Evolutionary conservation across 2,113 vertebrate genomes (phyloP), one percentile per base, ranked within the genome.

Genomic region (Silurus asotus): DNA sequence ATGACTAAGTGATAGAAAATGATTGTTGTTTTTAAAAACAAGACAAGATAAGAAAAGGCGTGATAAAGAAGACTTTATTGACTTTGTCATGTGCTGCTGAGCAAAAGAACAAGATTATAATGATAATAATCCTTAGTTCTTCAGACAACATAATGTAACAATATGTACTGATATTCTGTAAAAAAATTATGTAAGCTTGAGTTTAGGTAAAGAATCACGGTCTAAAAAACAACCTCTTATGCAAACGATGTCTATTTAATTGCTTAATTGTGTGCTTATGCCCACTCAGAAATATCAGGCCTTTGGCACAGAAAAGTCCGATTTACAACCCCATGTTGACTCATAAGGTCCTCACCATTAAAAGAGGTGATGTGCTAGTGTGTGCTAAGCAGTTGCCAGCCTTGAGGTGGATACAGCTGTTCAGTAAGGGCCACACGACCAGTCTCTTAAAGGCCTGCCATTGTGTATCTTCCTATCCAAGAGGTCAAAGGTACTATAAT

Each of bases 371-470:
- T 53, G 58, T 72, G 23, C 56, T 59, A 61, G 83, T 75, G 82
- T 82, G 55, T 85, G 88, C 61, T 72, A 70, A 70, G 81, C 90
- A 91, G 89, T 70, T 91, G 90, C 87, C 82, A 74, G 53, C 61
- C 70, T 55, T 85, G 84, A 88, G 89, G 87, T 88, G 89, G 88
- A 88, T 88, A 89, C 90, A 91, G 90, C 89, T 91, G 90, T 90
- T 91, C 64, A 65, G 48, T 67, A 79, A 56, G 77, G 64, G 87
- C 87, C 84, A 83, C 65, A 58, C 61, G 84, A 77, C 83, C 82
- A 78, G 87, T 84, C 84, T 59, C 82, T 87, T 62, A 88, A 90
- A 89, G 86, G 84, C 82, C 83, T 86, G 67, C 81, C 51, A 90
- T 91, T 91, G 88, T 89, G 87, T 87, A 79, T 82, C 28, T 80